Evolutionary conservation across 2,888 invertebrate genomes (phyloP).

Genomic region (Agriopis leucophaearia): DNA sequence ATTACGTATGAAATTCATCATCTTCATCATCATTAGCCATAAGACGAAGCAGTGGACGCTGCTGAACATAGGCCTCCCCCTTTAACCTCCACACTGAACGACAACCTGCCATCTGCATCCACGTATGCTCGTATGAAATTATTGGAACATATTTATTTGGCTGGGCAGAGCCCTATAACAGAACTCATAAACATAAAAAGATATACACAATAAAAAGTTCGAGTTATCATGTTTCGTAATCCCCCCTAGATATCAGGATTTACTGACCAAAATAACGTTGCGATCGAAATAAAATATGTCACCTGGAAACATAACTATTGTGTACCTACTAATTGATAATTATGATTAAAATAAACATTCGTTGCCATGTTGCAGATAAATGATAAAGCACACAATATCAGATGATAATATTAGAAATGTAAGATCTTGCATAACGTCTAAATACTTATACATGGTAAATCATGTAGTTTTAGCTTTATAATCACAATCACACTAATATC

Average conservation of each 20-base stretch:
- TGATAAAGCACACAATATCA: neutral
- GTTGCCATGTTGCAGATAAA: neutral
- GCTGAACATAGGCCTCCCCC: no score
- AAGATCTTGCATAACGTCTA: no score
- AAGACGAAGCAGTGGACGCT: no score
- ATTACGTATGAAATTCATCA: no score
- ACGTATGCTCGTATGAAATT: no score
- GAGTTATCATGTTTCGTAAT: slow-evolving; percentile 35
- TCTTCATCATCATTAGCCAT: no score
- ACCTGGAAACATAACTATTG: slow-evolving; percentile 6
- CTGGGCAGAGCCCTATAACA: slow-evolving; percentile 29
- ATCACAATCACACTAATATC: no score
- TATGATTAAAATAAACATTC: slow-evolving; percentile 1
- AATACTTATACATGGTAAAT: no score
- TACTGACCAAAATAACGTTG: slow-evolving; percentile 20
- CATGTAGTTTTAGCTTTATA: no score
- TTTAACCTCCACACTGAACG: no score
- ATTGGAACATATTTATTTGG: no score
- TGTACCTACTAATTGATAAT: slow-evolving; percentile 12
- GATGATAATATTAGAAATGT: neutral
- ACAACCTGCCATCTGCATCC: no score
- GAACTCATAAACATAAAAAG: slow-evolving; percentile 32
- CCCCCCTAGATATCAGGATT: slow-evolving; percentile 29
- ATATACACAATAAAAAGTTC: slow-evolving; percentile 36
- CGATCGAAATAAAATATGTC: slow-evolving; percentile 7